A percentile compares a stretch with the other conserved stretches of the same genome.
phyloP scores from a whole-genome alignment of 2,888 invertebrate species.

The Andrena camellia region DNA sequence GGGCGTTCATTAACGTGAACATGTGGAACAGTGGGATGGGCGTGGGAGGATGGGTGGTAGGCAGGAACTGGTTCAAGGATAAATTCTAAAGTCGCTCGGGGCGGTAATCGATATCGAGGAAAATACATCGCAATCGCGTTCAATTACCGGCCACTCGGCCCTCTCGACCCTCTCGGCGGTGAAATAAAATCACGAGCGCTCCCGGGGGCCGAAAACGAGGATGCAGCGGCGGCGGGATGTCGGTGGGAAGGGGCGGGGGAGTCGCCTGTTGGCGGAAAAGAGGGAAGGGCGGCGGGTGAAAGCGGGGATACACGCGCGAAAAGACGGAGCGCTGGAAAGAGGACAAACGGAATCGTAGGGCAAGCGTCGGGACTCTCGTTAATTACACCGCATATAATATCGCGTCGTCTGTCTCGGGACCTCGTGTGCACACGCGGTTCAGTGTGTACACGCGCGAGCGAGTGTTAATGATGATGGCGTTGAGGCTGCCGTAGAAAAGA shows the following conservation, averaged over 20 bases:
- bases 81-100: conserved; percentile 45
- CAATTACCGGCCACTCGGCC: conserved; percentile 41
- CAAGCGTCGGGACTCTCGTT: conserved; percentile 53
- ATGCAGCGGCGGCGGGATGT: neutral
- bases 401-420: conserved; percentile 44
- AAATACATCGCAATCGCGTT: conserved; percentile 47
- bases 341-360: conserved; percentile 53
- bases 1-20: conserved; percentile 34
- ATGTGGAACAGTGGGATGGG: conserved; percentile 11
- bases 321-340: conserved; percentile 36
- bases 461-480: conserved; percentile 60
- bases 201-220: neutral
- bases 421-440: conserved; percentile 24
- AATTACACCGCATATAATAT: conserved; percentile 56
- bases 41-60: too few species aligned
- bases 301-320: conserved; percentile 15
- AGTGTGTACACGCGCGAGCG: conserved; percentile 43
- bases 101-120: conserved; percentile 43
- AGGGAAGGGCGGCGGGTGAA: neutral
- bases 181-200: conserved; percentile 19
- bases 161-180: conserved; percentile 6
- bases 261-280: neutral
- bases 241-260: too few species aligned
- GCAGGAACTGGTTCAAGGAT: conserved; percentile 54
- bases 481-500: conserved; percentile 25